Conservation (phyloP, 2,888 invertebrate genomes). For the Glaucopsyche alexis region DNA sequence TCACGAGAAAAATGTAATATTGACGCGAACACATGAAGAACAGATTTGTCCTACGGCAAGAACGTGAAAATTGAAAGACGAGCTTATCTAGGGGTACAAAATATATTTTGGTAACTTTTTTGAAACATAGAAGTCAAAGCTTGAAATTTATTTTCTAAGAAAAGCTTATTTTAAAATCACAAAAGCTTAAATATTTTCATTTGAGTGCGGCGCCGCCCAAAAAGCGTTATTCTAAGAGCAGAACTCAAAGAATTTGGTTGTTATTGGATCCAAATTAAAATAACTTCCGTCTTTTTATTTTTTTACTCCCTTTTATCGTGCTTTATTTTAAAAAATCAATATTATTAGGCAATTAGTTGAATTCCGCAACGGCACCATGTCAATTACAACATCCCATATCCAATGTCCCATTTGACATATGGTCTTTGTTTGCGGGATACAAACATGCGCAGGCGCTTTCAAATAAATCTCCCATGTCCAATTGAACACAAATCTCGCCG, state of each 20-base stretch:
- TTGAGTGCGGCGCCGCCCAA: not conserved
- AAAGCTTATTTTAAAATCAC: not conserved
- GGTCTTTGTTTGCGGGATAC: conserved; percentile 53
- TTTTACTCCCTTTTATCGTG: conserved; percentile 35
- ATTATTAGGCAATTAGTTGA: conserved; percentile 39
- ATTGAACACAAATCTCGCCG: conserved; percentile 28
- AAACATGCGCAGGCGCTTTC: conserved; percentile 38
- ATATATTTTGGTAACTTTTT: not conserved
- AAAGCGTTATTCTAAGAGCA: conserved; percentile 15
- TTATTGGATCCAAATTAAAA: conserved; percentile 6
- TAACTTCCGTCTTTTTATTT: conserved; percentile 34
- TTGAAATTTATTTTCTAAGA: too few relatives aligned
- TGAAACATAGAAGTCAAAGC: too few relatives aligned
- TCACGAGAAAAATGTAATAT: conserved; percentile 14
- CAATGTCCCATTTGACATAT: conserved; percentile 62
- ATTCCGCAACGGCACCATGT: conserved; percentile 44
- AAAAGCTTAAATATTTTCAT: not conserved
- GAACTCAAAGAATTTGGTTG: not conserved
- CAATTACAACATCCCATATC: conserved; percentile 50
- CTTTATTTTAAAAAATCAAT: conserved; percentile 45
- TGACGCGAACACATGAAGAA: not conserved
- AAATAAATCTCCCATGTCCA: conserved; percentile 57
- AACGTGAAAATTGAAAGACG: conserved; percentile 14
- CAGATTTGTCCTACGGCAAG: not conserved
- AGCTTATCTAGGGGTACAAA: not conserved